Evolutionary conservation across 2,888 invertebrate genomes (phyloP).

Genomic region (Drosophila pseudotakahashii): DNA sequence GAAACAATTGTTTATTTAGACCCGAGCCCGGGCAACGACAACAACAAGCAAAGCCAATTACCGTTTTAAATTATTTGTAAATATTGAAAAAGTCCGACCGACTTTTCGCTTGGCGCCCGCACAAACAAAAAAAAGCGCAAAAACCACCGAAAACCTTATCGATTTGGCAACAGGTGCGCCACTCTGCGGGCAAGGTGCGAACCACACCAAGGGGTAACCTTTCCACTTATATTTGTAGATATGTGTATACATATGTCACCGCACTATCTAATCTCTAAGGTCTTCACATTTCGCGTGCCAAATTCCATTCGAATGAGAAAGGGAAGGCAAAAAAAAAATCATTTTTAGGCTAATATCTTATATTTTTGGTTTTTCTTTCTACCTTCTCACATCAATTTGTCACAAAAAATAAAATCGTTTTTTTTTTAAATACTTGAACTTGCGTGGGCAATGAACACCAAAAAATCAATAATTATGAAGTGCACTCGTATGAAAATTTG

Average conservation of each 20-base stretch:
- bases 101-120: conserved; percentile 37
- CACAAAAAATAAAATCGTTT: not conserved
- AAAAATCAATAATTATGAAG: conserved; percentile 34
- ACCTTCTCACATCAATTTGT: not conserved
- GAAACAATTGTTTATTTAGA: conserved; percentile 33
- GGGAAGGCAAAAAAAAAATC: too few species aligned
- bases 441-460: conserved; percentile 34
- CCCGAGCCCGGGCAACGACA: conserved; percentile 3
- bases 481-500: conserved; percentile 36
- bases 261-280: conserved; percentile 61
- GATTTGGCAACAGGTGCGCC: conserved; percentile 41
- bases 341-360: too few species aligned
- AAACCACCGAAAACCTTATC: conserved; percentile 27
- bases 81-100: conserved; percentile 53
- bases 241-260: conserved; percentile 5
- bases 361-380: too few species aligned
- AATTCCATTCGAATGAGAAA: conserved; percentile 37
- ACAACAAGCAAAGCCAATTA: conserved; percentile 72
- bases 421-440: not conserved
- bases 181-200: conserved; percentile 36
- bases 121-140: not conserved
- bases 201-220: conserved; percentile 26
- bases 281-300: conserved; percentile 52
- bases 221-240: conserved; percentile 1
- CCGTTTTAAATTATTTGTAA: conserved; percentile 67